These are phyloP conservation scores for Cottus gobio DNA, from an alignment of 2,113 vertebrate species.

Conservation along the genomic window DNA sequence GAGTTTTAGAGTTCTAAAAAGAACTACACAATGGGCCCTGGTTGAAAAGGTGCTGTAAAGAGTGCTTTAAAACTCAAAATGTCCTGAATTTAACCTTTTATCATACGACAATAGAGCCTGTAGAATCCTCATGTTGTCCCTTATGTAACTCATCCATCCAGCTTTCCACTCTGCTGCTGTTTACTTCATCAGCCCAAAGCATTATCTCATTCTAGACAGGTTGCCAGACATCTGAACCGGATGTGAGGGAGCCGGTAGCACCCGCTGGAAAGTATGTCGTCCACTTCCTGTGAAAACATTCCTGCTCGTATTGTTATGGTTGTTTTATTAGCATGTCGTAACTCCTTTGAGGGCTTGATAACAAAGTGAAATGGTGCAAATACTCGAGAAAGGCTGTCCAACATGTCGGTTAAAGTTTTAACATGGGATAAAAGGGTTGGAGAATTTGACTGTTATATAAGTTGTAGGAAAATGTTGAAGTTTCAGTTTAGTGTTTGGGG, in stretches of 20 bases:
- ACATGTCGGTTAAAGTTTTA: slow-evolving; percentile 9
- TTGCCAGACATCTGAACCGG: slow-evolving; percentile 47
- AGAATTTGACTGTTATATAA: slow-evolving; percentile 14
- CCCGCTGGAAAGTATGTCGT: slow-evolving; percentile 68
- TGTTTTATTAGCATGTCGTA: slow-evolving; percentile 42
- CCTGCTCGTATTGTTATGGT: slow-evolving; percentile 67
- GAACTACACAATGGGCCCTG: neutral
- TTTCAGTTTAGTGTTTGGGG: neutral
- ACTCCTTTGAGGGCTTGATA: slow-evolving; percentile 28
- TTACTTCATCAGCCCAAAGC: slow-evolving; percentile 15
- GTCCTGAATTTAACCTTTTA: neutral
- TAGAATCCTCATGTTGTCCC: neutral
- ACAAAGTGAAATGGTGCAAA: slow-evolving; percentile 6
- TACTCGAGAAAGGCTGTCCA: slow-evolving; percentile 16
- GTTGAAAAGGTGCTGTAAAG: neutral
- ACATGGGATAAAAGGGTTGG: slow-evolving; percentile 6
- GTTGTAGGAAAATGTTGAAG: neutral
- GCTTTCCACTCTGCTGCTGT: slow-evolving; percentile 28
- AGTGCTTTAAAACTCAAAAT: neutral
- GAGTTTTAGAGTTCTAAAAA: neutral
- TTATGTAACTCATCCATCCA: slow-evolving; percentile 6
- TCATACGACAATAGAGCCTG: neutral
- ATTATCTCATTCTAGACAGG: slow-evolving; percentile 37
- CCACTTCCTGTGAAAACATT: slow-evolving; percentile 78
- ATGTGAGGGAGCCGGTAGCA: slow-evolving; percentile 44